Base-by-base conservation (phyloP, 2,113 vertebrate species). In the Pangasianodon hypophthalmus region DNA sequence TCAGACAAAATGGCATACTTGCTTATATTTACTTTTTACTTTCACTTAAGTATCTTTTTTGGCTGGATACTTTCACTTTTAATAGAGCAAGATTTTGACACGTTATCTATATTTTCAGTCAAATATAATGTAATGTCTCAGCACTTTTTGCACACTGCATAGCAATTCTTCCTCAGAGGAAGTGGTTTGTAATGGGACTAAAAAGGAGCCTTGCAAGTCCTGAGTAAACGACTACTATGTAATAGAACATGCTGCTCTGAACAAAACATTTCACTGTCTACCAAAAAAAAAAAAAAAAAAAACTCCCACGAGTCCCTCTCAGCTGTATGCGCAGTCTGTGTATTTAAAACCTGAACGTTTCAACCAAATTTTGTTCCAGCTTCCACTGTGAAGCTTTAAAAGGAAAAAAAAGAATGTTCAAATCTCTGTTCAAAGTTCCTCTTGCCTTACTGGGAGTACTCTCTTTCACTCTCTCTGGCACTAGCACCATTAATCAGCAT, bases 201-300 rank as follows among this genome's bases (percentile, higher is more conserved):
- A 88, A 91, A 88, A 54, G 26, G 50, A 88, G 73, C 11, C 69
- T 83, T 48, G 37, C 60, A 50, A n/a, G 29, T 41, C 44, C 32
- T 21, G 90, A 41, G 52, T 91, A 87, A 88, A 90, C 73, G 86
- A 73, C 90, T 71, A 56, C 73, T 60, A 73, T 13, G 44, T 24
- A 41, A 88, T 24, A 37, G 75, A 77, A 88, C 64, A 83, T 46
- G 26, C 84, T 50, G 64, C n/a, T 21, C 50, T 37, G n/a, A 24
- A 83, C 32, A 83, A 32, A 19, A 82, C n/a, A 19, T 54, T 82
- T 56, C 8, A 19, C 52, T 60, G n/a, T 60, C 82, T 62, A 41
- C 10, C 6, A 48, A 77, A 77, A 52, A 44, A 69, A 37, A 32
- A 32, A 4, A 3, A 3, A n/a, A n/a, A 2, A 37, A 46, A 41